A percentile compares a stretch with the other conserved stretches of the same genome.
Conservation (phyloP, 2,113 vertebrate species). For the Psilopsiagon aymara region DNA sequence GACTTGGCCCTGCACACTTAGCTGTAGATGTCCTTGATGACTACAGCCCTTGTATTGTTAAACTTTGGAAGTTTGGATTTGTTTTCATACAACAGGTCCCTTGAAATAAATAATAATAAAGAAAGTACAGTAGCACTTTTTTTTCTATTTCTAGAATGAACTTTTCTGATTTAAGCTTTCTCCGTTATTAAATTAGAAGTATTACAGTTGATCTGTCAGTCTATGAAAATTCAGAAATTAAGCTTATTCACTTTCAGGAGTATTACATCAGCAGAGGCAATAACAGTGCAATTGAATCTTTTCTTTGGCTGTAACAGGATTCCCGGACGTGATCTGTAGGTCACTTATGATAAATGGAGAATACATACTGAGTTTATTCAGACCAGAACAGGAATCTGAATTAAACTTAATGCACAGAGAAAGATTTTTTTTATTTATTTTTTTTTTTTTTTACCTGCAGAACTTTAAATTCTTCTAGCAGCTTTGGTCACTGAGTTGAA, state of each 20-base stretch:
- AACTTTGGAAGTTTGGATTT: background rate
- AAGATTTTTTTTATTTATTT: too few species aligned
- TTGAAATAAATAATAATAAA: background rate
- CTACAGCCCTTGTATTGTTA: background rate
- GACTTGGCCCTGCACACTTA: background rate
- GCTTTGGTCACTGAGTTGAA: background rate
- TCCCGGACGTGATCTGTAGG: background rate
- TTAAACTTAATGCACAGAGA: background rate
- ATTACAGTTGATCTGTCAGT: background rate
- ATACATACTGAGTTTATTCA: background rate
- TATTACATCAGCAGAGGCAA: background rate
- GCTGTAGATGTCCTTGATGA: background rate
- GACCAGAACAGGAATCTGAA: background rate
- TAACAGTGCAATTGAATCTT: background rate
- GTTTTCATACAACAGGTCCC: background rate
- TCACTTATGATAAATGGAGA: background rate
- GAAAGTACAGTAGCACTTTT: background rate
- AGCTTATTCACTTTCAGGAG: background rate
- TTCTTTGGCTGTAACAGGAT: background rate
- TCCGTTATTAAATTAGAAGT: background rate
- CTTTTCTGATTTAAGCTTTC: background rate
- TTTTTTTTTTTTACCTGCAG: background rate
- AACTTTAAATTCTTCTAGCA: background rate
- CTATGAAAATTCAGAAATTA: background rate
- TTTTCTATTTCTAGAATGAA: background rate